A percentile compares a stretch with the other conserved stretches of the same genome.
Evolutionary conservation across 1,140 invertebrate genomes (phyloP).

Genomic region (Teleogryllus occipitalis): DNA sequence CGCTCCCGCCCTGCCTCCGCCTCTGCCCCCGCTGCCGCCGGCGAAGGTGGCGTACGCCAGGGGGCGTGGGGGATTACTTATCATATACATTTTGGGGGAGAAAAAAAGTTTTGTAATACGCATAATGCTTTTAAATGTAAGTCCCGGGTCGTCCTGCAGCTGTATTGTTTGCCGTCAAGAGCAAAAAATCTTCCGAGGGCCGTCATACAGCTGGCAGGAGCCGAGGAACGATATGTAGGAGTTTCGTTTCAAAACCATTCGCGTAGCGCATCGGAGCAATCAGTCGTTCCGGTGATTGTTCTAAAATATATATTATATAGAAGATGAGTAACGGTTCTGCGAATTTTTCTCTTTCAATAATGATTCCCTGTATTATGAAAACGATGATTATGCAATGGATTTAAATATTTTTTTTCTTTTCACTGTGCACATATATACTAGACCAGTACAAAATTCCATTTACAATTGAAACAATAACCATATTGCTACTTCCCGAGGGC

Average conservation of each 20-base stretch:
- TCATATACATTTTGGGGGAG: no score
- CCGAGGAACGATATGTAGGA: not conserved
- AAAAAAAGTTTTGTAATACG: no score
- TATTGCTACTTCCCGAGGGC: not conserved
- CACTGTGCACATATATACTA: not conserved
- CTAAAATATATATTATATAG: not conserved
- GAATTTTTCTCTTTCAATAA: not conserved
- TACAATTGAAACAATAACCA: not conserved
- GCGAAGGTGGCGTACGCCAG: no score
- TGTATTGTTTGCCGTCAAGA: not conserved
- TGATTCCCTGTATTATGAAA: not conserved
- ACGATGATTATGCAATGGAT: not conserved
- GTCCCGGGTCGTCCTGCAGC: no score
- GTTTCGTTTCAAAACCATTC: not conserved
- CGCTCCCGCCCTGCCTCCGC: no score
- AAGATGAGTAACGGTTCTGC: not conserved
- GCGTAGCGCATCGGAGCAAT: no score
- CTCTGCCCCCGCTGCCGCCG: no score
- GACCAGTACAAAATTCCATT: not conserved
- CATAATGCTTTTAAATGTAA: no score
- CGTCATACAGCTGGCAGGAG: not conserved
- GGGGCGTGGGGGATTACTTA: no score
- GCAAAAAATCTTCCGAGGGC: not conserved
- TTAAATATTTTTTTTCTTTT: not conserved
- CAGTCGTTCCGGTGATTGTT: no score